Evolutionary conservation across 1,140 invertebrate species (phyloP), one percentile per base, ranked within the genome.

Genomic region (Drosophila pectinifera): DNA sequence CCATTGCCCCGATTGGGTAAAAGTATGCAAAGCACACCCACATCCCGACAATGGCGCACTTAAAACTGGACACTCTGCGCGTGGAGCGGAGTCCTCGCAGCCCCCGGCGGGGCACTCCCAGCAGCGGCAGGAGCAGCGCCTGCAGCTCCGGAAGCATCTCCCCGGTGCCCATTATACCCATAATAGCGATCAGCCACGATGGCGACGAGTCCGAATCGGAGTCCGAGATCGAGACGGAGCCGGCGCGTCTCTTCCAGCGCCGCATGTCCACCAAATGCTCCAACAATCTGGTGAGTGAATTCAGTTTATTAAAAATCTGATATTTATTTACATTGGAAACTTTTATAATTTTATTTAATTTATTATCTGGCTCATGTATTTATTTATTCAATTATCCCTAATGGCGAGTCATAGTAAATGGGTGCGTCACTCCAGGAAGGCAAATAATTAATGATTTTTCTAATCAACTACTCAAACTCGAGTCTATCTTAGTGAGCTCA

Each of bases 191-290:
- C 46, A 91, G 90, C 57, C 82, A 69, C 11, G 90, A 91, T 72
- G 90, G 91, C 48, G 91, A 92, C 58, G 91, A 92, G 48, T 95
- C 95, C 14, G 95, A 95, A 79, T 95, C 95, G 1, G 95, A 95
- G 83, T 95, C 95, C 80, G 95, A 95, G 91, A 94, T 93, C 63
- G 95, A 95, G 92, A 93, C 94, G 18, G 95, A 95, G 83, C 94
- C 95, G 67, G 94, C 94, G 38, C 94, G 92, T 90, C 94, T 94
- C 64, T 95, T 95, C 90, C 94, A 95, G 80, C 93, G 95, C 88
- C 93, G 94, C 78, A 93, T 95, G 78, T 95, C 95, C 54, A 95
- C 94, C 46, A 95, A 95, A 82, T 93, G 94, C 90, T 94, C 94
- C 72, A 94, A 94, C 89, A 93, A 93, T 89, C 93, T 94, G 92